Base-by-base conservation (phyloP, 1,140 invertebrate species). In the Megathymus violae region DNA sequence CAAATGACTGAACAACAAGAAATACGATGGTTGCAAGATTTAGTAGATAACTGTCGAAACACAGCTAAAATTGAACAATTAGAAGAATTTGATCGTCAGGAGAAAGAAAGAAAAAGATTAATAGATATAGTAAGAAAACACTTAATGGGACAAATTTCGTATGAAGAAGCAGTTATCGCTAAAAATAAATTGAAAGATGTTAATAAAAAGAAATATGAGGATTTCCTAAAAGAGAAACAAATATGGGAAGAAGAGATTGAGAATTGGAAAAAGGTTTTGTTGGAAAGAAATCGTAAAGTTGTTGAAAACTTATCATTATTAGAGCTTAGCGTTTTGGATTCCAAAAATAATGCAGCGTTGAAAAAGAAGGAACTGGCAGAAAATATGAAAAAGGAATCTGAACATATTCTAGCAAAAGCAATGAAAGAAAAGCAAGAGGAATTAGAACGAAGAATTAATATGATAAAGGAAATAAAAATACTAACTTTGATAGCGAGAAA, bases 391-490 rank as follows among this genome's bases (percentile, higher is more conserved):
- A 81, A 86, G 59, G 86, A 93, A 80, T 86, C 75, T 4, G 88
- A 91, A 67, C 48, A 71, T 34, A 62, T 92, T 6, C 47, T 90
- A 40, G 62, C 76, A 34, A 63, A 87, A 69, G 83, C 82, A 2
- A 67, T 92, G 48, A 76, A 85, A 77, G 69, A 81, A 58, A 89
- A 91, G 73, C 80, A 91, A 63, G 78, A 91, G 69, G 92, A 93
- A 69, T 72, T 93, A 27, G 82, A 88, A 19, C 73, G 75, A 7
- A 91, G 84, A 80, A 83, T 92, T 22, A 82, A 89, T 59, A 77
- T 93, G 64, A 93, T 93, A 56, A 91, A 91, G 71, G 91, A 93
- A 82, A 88, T 93, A 5, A 92, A 91, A 80, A 82, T 91, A n/a
- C 62, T 93, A 31, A 72, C 91, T 44, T 77, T 82, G 52, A 82